Evolutionary conservation across 2,888 invertebrate species (phyloP).

Genomic region (Hyles lineata): DNA sequence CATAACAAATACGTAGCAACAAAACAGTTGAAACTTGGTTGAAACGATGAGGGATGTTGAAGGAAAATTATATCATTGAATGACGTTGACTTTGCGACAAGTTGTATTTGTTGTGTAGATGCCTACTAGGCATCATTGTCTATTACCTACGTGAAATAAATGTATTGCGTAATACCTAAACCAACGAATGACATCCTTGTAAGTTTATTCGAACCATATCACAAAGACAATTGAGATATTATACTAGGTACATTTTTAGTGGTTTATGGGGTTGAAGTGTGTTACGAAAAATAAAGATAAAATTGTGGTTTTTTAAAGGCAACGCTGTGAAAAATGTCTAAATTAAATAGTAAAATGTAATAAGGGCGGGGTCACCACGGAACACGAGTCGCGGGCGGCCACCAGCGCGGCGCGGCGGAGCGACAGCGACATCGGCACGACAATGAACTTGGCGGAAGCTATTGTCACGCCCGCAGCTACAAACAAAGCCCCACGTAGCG

Average conservation of each 20-base stretch:
- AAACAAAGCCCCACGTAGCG: conserved; percentile 71
- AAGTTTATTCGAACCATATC: too few species aligned
- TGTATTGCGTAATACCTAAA: too few species aligned
- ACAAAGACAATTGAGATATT: too few species aligned
- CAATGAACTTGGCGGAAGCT: conserved; percentile 83
- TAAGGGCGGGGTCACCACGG: conserved; percentile 9
- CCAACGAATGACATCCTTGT: too few species aligned
- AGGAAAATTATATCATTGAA: not conserved
- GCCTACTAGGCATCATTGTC: too few species aligned
- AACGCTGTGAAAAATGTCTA: not conserved
- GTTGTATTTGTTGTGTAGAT: not conserved
- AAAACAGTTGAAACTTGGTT: not conserved
- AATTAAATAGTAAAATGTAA: not conserved
- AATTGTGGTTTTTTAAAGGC: not conserved
- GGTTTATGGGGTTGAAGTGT: too few species aligned
- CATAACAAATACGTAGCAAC: not conserved
- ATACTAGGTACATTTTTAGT: too few species aligned
- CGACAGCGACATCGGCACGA: conserved; percentile 54
- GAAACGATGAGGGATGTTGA: not conserved
- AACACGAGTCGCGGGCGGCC: not conserved
- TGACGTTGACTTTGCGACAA: not conserved
- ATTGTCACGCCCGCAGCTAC: conserved; percentile 77
- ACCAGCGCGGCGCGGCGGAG: not conserved
- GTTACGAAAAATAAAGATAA: not conserved
- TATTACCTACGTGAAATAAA: too few species aligned